These are phyloP conservation scores for Prorops nasuta DNA, from an alignment of 1,140 invertebrate species.

Conservation along the genomic window DNA sequence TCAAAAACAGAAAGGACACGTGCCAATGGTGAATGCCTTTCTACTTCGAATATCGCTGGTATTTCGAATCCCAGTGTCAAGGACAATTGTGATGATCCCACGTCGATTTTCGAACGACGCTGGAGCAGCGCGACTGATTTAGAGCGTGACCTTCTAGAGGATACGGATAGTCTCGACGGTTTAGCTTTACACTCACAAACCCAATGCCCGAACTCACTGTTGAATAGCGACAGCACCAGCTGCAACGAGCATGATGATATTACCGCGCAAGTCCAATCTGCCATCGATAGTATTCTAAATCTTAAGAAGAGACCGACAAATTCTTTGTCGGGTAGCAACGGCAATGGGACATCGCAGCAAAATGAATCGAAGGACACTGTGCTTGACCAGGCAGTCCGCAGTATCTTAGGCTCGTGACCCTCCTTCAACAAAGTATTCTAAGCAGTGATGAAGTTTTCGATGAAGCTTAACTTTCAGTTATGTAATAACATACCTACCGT, in stretches of 20 bases:
- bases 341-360: constrained; percentile 21
- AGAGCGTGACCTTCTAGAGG: constrained; percentile 49
- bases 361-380: constrained; percentile 49
- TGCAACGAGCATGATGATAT: constrained; percentile 62
- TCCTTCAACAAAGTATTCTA: constrained; percentile 54
- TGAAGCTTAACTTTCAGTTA: not conserved
- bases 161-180: constrained; percentile 47
- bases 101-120: constrained; percentile 26
- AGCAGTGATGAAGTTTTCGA: constrained; percentile 24
- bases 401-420: constrained; percentile 60
- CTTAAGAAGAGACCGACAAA: constrained; percentile 59
- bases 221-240: constrained; percentile 31
- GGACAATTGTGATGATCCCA: constrained; percentile 23
- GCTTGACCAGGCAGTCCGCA: constrained; percentile 60
- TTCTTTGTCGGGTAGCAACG: constrained; percentile 17
- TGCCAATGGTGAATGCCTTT: constrained; percentile 47
- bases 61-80: constrained; percentile 25
- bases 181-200: constrained; percentile 45
- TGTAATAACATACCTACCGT: too few relatives aligned
- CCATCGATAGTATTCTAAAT: constrained; percentile 76
- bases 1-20: constrained; percentile 42
- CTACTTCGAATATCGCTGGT: constrained; percentile 20
- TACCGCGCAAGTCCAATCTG: constrained; percentile 74
- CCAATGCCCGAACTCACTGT: constrained; percentile 29
- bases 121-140: constrained; percentile 45